Base-by-base conservation (phyloP, 1,140 invertebrate species). In the Anoplophora glabripennis region DNA sequence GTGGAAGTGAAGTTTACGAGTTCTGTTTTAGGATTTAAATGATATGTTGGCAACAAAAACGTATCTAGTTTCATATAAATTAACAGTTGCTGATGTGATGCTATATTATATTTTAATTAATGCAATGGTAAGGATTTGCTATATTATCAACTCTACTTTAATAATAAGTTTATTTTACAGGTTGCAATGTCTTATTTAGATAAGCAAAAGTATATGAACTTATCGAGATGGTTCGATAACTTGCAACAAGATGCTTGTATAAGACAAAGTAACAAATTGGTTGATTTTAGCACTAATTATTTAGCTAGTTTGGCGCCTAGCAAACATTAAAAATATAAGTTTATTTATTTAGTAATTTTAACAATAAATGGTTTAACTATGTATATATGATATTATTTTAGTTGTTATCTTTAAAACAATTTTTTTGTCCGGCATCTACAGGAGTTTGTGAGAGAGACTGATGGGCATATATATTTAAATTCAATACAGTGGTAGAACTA, bases 151-250 rank as follows among this genome's bases (percentile, higher is more conserved):
- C 15, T 28, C 15, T 3, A 10, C 34, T 37, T 34, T 37, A 8
- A 56, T 17, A 17, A 33, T 41, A 49, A 57, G n/a, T 18, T 47
- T 15, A 8, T 47, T 47, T 9, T 18, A 47, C 11, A 15, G 10
- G 15, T 45, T 45, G n/a, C 74, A 17, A 70, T 86, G 28, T 76
- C 74, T 1, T 75, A 77, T 15, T 75, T 81, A 57, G 82, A 85
- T 3, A 86, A 85, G 55, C 84, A 83, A 56, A 78, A 79, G 58
- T 82, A 80, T 49, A 53, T 85, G n/a, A 80, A 86, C 66, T 71
- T 87, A 0, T 86, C 83, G 3, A 77, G 85, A 58, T 87, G 85
- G 85, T 87, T 84, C 65, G 82, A 86, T 64, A 82, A 86, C 67
- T 72, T 87, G 57, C 84, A 87, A 58, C 80, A 86, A 66, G 78